These are phyloP conservation scores for Lycorma delicatula DNA, from an alignment of 1,140 invertebrate genomes.

Conservation along the genomic window DNA sequence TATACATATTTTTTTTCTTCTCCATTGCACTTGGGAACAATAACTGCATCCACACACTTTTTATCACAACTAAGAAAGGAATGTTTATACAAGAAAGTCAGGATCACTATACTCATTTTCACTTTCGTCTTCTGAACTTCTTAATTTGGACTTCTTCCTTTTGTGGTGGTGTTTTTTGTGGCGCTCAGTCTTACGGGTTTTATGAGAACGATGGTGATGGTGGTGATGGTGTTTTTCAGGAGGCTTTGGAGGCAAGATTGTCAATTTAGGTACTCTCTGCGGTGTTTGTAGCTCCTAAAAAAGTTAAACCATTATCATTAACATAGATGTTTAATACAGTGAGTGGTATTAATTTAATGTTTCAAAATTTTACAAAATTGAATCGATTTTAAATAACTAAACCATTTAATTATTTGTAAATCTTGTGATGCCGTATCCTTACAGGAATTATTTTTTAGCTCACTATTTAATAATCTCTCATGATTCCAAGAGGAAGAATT, in stretches of 20 bases:
- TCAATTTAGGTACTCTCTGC: conserved; percentile 45
- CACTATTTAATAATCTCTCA: no score
- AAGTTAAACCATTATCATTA: no score
- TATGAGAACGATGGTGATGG: conserved; percentile 44
- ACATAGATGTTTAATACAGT: no score
- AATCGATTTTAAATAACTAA: no score
- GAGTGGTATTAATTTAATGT: no score
- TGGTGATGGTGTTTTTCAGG: conserved; percentile 43
- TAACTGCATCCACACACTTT: neutral
- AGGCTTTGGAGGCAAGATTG: conserved; percentile 42
- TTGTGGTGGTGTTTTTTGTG: conserved; percentile 58
- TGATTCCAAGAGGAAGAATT: no score
- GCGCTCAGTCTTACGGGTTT: conserved; percentile 45
- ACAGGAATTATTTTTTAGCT: no score
- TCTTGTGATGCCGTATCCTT: no score
- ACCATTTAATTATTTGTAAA: no score
- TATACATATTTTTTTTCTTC: no score
- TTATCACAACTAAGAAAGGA: conserved; percentile 9
- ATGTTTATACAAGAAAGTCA: conserved; percentile 48
- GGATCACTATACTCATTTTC: conserved; percentile 61
- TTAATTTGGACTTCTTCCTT: conserved; percentile 52
- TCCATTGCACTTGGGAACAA: no score
- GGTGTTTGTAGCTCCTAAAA: conserved; percentile 33
- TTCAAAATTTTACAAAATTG: no score
- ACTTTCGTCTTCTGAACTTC: conserved; percentile 51